Base-by-base conservation (phyloP, 2,113 vertebrate genomes). In the Cryptotis parvus region DNA sequence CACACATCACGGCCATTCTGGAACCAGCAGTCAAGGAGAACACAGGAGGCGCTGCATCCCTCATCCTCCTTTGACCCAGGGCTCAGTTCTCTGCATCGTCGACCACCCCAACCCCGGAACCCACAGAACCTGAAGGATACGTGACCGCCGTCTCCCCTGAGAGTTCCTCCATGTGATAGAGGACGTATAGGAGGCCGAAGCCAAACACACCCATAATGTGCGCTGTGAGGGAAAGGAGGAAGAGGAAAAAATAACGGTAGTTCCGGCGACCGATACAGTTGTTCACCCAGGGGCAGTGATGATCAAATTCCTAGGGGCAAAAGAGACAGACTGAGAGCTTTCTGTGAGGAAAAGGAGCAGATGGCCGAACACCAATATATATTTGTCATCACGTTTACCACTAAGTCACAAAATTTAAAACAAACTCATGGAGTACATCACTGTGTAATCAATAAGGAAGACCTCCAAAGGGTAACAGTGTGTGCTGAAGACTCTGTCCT, bases 281-380 rank as follows among this genome's bases (percentile, higher is more conserved):
- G 97, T 99, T 99, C 93, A 99, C 99, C 99, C 99, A 99, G 27
- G 99, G 99, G 93, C 99, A 99, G 97, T 99, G 99, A 94, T 99
- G 99, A 96, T 99, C 99, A 86, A 99, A 99, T 94, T 99, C 99
- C 99, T 99, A 96, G 7, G 0, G 1, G 61, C 4, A 77, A 90
- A 75, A 92, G 26, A 92, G n/a, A 94, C 2, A 96, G 58, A 55
- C 9, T 70, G 61, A 91, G 81, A 76, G 41, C 14, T 24, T 82
- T 81, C 27, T 15, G 52, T 88, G 68, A 78, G 83, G 43, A 90
- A 78, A 3, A 66, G 15, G 12, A 73, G 77, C 45, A 79, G 80
- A 76, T 20, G 75, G 66, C 20, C 12, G 0, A 1, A 85, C 88
- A 29, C 88, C 43, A 63, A 61, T 24, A 35, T 9, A 1, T 37